A percentile compares a stretch with the other conserved stretches of the same genome.
Conservation (phyloP, 2,888 invertebrate genomes). For the Agriopis marginaria region DNA sequence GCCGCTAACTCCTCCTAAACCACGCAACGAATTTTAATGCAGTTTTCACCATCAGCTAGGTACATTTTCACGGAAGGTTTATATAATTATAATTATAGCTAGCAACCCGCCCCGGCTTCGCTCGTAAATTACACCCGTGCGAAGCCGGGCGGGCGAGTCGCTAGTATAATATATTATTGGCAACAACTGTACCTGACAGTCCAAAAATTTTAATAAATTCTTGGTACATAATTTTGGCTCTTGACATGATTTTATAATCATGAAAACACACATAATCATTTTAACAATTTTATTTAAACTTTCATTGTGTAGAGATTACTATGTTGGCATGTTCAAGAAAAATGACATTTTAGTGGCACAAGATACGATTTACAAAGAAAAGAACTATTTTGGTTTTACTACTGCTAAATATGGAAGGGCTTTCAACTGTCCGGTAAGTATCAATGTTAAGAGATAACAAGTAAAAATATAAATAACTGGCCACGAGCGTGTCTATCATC, state of each 20-base stretch:
- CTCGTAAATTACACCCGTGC: too few relatives aligned
- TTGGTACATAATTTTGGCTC: not conserved
- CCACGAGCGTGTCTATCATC: too few relatives aligned
- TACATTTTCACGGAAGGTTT: too few relatives aligned
- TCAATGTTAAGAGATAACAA: not conserved
- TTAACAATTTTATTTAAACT: constrained; percentile 43
- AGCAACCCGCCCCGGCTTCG: too few relatives aligned
- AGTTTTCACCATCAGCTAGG: too few relatives aligned
- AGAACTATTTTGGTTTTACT: constrained; percentile 49
- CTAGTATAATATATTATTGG: too few relatives aligned
- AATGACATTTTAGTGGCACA: constrained; percentile 71
- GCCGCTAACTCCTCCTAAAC: too few relatives aligned
- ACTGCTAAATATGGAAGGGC: constrained; percentile 67
- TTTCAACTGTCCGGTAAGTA: constrained; percentile 70
- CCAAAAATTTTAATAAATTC: not conserved
- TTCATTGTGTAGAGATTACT: constrained; percentile 63
- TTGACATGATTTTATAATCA: constrained; percentile 18
- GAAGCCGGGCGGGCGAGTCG: too few relatives aligned
- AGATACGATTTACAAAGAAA: constrained; percentile 66
- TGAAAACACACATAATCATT: constrained; percentile 29
- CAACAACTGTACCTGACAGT: not conserved
- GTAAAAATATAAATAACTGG: too few relatives aligned
- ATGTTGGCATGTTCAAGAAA: constrained; percentile 71
- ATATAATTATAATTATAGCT: too few relatives aligned
- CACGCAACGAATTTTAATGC: too few relatives aligned